phyloP scores from a whole-genome alignment of 2,888 invertebrate species.

The Pristionchus maxplancki region DNA sequence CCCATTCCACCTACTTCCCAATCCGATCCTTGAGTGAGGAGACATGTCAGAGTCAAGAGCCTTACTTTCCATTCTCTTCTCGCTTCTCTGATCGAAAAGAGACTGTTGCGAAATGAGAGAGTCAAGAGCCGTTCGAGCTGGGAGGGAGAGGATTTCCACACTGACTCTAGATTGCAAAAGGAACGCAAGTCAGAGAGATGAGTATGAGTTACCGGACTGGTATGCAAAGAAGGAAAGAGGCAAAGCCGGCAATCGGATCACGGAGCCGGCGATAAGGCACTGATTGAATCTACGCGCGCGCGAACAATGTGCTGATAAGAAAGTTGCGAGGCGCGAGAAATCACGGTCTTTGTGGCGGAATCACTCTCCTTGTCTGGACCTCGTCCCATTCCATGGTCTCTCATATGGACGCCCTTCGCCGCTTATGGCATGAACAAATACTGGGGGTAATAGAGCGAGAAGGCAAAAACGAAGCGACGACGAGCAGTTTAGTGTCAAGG shows the following conservation, averaged over 20 bases:
- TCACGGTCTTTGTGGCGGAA: slow-evolving; percentile 18
- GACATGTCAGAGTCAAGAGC: slow-evolving; percentile 18
- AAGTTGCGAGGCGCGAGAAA: slow-evolving; percentile 10
- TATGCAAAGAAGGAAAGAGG: not conserved
- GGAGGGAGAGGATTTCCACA: not conserved
- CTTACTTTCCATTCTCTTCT: too few species aligned
- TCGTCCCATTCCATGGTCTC: not conserved
- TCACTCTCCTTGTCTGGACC: not conserved
- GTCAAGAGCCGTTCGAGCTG: slow-evolving; percentile 39
- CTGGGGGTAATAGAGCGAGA: not conserved
- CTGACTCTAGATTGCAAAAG: not conserved
- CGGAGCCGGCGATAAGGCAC: not conserved
- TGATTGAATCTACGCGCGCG: slow-evolving; percentile 1
- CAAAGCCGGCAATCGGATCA: not conserved
- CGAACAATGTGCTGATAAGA: not conserved
- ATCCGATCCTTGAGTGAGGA: slow-evolving; percentile 8
- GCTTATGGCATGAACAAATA: slow-evolving; percentile 46
- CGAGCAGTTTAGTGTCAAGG: not conserved
- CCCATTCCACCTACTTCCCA: not conserved
- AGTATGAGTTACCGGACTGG: not conserved
- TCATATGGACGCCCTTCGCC: not conserved
- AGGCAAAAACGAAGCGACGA: not conserved
- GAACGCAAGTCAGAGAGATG: not conserved
- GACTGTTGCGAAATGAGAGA: not conserved
- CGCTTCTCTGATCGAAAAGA: too few species aligned